Base-by-base conservation (phyloP, 2,888 invertebrate species). In the Sylvicola cinctus region DNA sequence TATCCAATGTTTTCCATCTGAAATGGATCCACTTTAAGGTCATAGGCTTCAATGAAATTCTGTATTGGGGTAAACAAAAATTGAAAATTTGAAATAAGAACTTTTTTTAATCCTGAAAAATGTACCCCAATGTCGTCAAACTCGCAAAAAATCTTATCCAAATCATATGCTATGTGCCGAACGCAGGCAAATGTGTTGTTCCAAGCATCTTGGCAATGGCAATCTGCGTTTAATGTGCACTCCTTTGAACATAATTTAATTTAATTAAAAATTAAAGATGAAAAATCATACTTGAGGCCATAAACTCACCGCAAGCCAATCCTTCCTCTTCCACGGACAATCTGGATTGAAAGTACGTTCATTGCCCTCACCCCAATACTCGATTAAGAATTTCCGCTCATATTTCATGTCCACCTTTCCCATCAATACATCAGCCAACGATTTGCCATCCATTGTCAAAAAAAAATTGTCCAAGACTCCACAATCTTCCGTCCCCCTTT, bases 131-230 rank as follows among this genome's bases (percentile, higher is more conserved):
- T 33, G 41, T 63, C 63, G 2, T 40, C 39, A 40, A 65, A 64
- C 40, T 58, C 51, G 40, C 64, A 64, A 44, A 57, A 62, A 26
- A 66, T 48, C 29, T 55, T 49, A 43, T 55, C 43, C 4, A 45
- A 43, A 7, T 43, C 41, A 33, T 58, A 45, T 0, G 68, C 63
- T 32, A 84, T 52, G 44, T 72, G 66, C 20, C 84, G 56, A n/a
- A 85, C 48, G 47, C 88, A 90, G 0, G 62, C 61, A 47, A 72
- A 90, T 0, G 87, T 84, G 50, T 90, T 90, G 52, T 90, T 90
- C 44, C 55, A 63, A 0, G 74, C 59, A 53, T 90, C 88, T 49
- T 87, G 77, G 48, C 88, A 90, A 45, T 87, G 85, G 53, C 88
- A 90, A 31, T 67, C 70, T 40, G 68, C 68, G 8, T 67, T 62